These are phyloP conservation scores for Zoroaster sp. DNA, from an alignment of 53 echinoderm and acorn worm genomes.

Conservation along the genomic window DNA sequence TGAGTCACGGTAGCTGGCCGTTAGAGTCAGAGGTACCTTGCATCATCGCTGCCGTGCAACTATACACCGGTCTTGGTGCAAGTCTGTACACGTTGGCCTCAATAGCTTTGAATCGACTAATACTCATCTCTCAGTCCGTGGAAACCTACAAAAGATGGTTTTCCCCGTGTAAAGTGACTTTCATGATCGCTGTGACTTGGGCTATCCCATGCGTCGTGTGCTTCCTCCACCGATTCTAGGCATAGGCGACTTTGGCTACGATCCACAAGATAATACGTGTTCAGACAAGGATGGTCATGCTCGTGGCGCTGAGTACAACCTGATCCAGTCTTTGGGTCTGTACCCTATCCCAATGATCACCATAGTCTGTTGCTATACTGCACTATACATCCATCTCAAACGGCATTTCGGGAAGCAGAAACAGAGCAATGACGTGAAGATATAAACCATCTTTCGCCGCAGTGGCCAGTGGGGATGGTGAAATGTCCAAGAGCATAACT, in stretches of 20 bases:
- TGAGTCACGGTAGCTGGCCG: slow-evolving; percentile 61
- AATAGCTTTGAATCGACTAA: slow-evolving; percentile 68
- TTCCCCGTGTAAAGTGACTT: slow-evolving; percentile 42
- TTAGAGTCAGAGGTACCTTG: slow-evolving; percentile 29
- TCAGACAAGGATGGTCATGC: slow-evolving; percentile 38
- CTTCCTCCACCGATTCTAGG: slow-evolving; percentile 31
- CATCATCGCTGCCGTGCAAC: slow-evolving; percentile 26
- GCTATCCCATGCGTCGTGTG: slow-evolving; percentile 32
- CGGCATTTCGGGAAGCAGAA: slow-evolving; percentile 46
- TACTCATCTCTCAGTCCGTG: slow-evolving; percentile 55
- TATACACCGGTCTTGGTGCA: slow-evolving; percentile 57
- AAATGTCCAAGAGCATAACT: background rate
- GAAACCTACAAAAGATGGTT: slow-evolving; percentile 49
- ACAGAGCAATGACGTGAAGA: background rate
- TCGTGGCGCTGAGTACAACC: slow-evolving; percentile 37
- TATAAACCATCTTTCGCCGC: background rate
- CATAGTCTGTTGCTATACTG: slow-evolving; percentile 58
- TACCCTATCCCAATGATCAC: slow-evolving; percentile 41
- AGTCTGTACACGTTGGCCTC: slow-evolving; percentile 59
- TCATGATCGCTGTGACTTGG: slow-evolving; percentile 64
- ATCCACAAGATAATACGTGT: slow-evolving; percentile 24
- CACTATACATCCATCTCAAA: slow-evolving; percentile 58
- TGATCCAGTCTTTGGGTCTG: slow-evolving; percentile 37
- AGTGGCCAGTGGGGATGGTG: background rate
- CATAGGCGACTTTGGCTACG: slow-evolving; percentile 32